Conservation (phyloP, 2,113 vertebrate species). For the Mugil cephalus region DNA sequence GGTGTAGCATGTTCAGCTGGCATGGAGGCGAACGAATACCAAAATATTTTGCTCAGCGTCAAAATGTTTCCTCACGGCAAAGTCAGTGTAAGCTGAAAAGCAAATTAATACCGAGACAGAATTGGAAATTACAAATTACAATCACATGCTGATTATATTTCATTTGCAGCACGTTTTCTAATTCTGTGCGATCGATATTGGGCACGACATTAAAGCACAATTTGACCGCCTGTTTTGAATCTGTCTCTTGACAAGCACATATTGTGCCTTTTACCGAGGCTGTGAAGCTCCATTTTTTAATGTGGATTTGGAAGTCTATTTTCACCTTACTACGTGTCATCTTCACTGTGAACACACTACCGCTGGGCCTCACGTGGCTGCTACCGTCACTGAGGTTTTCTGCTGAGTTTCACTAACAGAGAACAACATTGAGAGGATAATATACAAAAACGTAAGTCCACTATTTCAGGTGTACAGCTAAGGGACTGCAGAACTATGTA, state of each 20-base stretch:
- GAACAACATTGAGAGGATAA: constrained; percentile 6
- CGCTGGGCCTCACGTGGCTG: background rate
- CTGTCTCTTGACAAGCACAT: constrained; percentile 13
- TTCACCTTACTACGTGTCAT: constrained; percentile 9
- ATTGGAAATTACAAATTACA: background rate
- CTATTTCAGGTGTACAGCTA: constrained; percentile 4
- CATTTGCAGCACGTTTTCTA: background rate
- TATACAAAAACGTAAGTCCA: background rate
- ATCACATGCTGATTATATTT: background rate
- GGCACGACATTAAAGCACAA: constrained; percentile 5
- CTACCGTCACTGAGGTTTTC: constrained; percentile 7
- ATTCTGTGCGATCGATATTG: constrained; percentile 16
- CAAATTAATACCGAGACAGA: no score
- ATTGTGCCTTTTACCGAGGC: background rate
- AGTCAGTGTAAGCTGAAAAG: background rate
- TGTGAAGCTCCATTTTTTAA: constrained; percentile 13
- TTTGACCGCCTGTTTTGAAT: constrained; percentile 14
- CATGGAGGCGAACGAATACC: background rate
- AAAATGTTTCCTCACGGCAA: background rate
- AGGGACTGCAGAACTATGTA: background rate
- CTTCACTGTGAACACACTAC: background rate
- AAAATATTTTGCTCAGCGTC: constrained; percentile 5
- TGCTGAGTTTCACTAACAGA: background rate
- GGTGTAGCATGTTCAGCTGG: constrained; percentile 31
- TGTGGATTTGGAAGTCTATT: background rate